Conservation (phyloP, 2,113 vertebrate genomes). For the Galbula dea region DNA sequence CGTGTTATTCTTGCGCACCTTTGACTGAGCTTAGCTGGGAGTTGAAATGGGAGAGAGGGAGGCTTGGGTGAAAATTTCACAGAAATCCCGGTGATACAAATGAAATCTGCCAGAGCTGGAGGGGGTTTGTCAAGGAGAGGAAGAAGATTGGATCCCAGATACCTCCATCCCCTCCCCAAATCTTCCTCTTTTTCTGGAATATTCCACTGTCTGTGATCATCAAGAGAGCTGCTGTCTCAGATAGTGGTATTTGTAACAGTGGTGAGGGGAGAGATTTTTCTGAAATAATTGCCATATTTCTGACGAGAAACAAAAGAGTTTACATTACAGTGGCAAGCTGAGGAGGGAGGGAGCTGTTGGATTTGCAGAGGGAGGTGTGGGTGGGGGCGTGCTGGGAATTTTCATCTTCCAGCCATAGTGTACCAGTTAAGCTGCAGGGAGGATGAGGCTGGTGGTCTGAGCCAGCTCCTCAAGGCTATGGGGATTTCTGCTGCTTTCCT, state of each 20-base stretch:
- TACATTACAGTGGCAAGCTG: background rate
- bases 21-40: slow-evolving; percentile 6
- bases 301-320: slow-evolving; percentile 8
- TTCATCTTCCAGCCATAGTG: background rate
- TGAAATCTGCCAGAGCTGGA: slow-evolving; percentile 27
- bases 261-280: slow-evolving; percentile 24
- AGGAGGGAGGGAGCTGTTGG: background rate
- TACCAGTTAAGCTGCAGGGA: slow-evolving; percentile 8
- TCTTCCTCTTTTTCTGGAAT: slow-evolving; percentile 51
- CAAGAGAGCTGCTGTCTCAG: slow-evolving; percentile 39
- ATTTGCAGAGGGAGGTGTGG: background rate
- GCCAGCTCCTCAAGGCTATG: rapidly evolving
- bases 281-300: slow-evolving; percentile 40
- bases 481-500: background rate
- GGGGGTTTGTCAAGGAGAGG: slow-evolving; percentile 3
- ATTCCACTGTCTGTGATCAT: slow-evolving; percentile 31
- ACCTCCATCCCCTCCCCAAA: slow-evolving; percentile 12
- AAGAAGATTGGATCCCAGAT: slow-evolving; percentile 55
- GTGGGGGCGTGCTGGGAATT: background rate
- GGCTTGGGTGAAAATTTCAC: slow-evolving; percentile 2
- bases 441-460: slow-evolving; percentile 1
- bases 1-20: background rate
- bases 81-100: slow-evolving; percentile 27
- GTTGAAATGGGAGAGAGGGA: background rate
- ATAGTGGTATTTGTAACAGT: slow-evolving; percentile 22